phyloP scores from a whole-genome alignment of 2,888 invertebrate genomes.

The Nemotelus pantherinus region DNA sequence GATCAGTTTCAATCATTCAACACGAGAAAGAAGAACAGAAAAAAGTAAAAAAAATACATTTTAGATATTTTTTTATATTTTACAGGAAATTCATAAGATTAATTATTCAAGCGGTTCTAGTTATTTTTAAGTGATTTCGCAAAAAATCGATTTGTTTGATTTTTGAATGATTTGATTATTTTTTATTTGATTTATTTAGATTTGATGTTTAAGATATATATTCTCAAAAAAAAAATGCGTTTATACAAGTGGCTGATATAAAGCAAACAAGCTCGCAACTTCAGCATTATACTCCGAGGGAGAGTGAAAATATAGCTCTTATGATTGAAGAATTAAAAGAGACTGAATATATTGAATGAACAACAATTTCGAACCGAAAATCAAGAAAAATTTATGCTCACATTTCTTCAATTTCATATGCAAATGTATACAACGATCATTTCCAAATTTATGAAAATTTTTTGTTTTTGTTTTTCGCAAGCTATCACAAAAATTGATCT shows the following conservation, averaged over 20 bases:
- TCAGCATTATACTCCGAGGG: too few relatives aligned
- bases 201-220: too few relatives aligned
- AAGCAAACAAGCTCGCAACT: too few relatives aligned
- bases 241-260: too few relatives aligned
- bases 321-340: too few relatives aligned
- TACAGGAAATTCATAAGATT: background rate
- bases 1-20: conserved; percentile 19
- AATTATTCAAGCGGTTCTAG: background rate
- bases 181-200: background rate
- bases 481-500: too few relatives aligned
- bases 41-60: conserved; percentile 32
- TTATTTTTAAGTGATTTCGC: background rate
- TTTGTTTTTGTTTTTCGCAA: background rate
- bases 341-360: too few relatives aligned
- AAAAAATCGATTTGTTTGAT: background rate
- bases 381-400: background rate
- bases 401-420: conserved; percentile 17
- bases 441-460: background rate
- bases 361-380: too few relatives aligned
- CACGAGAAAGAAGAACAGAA: conserved; percentile 37
- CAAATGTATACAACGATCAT: conserved; percentile 28
- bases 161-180: background rate
- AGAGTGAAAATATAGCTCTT: too few relatives aligned
- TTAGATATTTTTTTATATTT: conserved; percentile 20
- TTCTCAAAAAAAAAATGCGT: too few relatives aligned